A percentile compares a stretch with the other conserved stretches of the same genome.
Conservation (phyloP, 2,797 vertebrate genomes). For the Lithobates sylvaticus region DNA sequence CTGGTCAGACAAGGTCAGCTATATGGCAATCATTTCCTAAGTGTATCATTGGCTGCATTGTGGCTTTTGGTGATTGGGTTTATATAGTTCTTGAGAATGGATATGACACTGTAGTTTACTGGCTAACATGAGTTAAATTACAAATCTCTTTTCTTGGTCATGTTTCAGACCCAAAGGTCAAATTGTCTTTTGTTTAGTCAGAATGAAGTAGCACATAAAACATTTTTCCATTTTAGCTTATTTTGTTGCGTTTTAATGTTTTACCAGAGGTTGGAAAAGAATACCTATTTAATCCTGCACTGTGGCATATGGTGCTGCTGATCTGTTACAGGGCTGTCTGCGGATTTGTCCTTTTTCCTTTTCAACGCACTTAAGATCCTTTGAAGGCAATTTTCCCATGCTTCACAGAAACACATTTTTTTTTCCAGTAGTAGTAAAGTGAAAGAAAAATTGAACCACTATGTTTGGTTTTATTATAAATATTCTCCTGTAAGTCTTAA, state of each 20-base stretch:
- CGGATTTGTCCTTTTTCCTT: constrained; percentile 56
- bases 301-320: constrained; percentile 51
- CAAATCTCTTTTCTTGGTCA: constrained; percentile 23
- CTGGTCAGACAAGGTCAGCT: neutral
- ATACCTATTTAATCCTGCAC: constrained; percentile 56
- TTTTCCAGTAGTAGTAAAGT: constrained; percentile 31
- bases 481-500: neutral
- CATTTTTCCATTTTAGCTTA: constrained; percentile 53
- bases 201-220: constrained; percentile 37
- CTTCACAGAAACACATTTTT: constrained; percentile 14
- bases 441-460: constrained; percentile 39
- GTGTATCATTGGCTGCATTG: neutral
- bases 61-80: neutral
- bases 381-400: constrained; percentile 47
- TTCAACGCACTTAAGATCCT: constrained; percentile 43
- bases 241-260: constrained; percentile 42
- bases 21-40: neutral
- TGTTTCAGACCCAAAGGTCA: constrained; percentile 34
- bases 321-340: constrained; percentile 41
- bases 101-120: neutral
- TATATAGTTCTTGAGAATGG: neutral
- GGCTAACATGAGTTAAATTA: constrained; percentile 24
- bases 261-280: constrained; percentile 27
- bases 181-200: constrained; percentile 28
- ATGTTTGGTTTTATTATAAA: constrained; percentile 18